Percentiles rank a stretch among this genome's conserved stretches.
These are phyloP conservation scores for Ambastaia sidthimunki DNA, from an alignment of 2,797 vertebrate species.

Conservation along the genomic window DNA sequence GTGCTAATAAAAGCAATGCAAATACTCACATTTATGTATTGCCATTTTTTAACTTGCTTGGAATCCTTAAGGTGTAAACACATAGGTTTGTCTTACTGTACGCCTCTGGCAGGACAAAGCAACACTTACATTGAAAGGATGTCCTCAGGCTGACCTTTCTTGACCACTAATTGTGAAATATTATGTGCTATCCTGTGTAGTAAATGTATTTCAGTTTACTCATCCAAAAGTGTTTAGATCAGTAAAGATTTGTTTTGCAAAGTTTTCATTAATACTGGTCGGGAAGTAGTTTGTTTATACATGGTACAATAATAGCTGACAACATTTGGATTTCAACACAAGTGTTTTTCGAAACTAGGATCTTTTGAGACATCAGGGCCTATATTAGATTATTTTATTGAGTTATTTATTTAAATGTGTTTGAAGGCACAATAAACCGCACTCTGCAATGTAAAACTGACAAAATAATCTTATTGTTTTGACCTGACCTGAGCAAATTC, in stretches of 20 bases:
- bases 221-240: constrained; percentile 60
- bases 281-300: background rate
- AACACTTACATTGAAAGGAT: constrained; percentile 1
- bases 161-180: constrained; percentile 10
- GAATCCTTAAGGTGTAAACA: background rate
- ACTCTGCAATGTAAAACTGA: no score
- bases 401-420: no score
- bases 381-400: no score
- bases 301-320: background rate
- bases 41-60: background rate
- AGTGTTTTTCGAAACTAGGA: no score
- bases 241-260: constrained; percentile 68
- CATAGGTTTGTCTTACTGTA: constrained; percentile 14
- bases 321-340: no score
- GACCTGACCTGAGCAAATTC: no score
- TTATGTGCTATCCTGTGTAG: constrained; percentile 24
- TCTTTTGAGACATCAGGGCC: no score
- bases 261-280: no score
- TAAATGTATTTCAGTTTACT: constrained; percentile 42
- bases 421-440: no score
- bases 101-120: constrained; percentile 27
- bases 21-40: background rate
- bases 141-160: background rate
- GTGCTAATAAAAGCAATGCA: background rate
- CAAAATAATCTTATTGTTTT: no score